Evolutionary conservation across 1,140 invertebrate genomes (phyloP).

Genomic region (Dendrolimus kikuchii): DNA sequence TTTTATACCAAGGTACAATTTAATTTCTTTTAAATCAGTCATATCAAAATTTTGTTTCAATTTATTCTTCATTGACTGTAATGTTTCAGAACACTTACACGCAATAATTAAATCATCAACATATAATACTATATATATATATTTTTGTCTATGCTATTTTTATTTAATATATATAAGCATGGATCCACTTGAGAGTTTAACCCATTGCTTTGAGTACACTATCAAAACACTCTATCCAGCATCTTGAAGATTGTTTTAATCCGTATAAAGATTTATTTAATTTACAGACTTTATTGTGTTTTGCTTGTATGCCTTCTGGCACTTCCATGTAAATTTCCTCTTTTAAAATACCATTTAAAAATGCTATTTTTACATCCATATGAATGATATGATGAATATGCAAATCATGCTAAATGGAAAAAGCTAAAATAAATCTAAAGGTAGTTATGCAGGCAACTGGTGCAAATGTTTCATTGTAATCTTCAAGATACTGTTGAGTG

Average conservation of each 20-base stretch:
- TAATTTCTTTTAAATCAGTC: background rate
- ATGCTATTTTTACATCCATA: background rate
- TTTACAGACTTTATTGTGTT: background rate
- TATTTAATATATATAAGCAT: slow-evolving; percentile 1
- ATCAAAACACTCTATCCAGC: slow-evolving; percentile 1
- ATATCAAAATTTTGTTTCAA: background rate
- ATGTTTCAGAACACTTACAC: background rate
- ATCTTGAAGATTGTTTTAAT: slow-evolving; percentile 1
- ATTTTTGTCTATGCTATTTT: background rate
- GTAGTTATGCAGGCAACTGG: background rate
- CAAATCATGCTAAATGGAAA: background rate
- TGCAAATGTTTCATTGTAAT: background rate
- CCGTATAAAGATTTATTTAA: slow-evolving; percentile 2
- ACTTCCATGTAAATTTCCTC: slow-evolving; percentile 1
- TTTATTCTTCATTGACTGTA: background rate
- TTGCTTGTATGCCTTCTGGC: background rate
- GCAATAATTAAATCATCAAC: slow-evolving; percentile 1
- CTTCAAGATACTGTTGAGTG: too few relatives aligned
- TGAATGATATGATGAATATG: background rate
- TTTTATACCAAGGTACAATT: too few relatives aligned
- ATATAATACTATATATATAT: background rate
- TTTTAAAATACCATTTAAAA: slow-evolving; percentile 1
- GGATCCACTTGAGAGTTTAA: slow-evolving; percentile 1
- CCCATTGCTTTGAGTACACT: background rate
- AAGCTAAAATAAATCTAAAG: slow-evolving; percentile 2